Base-by-base conservation (phyloP, 2,888 invertebrate species). In the Oxystoma pomonae region DNA sequence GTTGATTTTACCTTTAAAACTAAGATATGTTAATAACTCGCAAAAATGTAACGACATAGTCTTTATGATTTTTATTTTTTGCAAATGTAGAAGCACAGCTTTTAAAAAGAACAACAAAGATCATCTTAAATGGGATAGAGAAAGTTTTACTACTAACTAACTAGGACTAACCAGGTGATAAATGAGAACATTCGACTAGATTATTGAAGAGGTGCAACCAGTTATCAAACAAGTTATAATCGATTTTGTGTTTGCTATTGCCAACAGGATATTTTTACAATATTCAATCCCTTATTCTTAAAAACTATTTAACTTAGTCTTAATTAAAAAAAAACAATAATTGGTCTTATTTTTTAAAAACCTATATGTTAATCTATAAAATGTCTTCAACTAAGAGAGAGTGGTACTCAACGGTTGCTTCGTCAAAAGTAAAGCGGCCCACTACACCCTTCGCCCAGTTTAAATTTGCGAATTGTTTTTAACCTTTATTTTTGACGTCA, bases 131-230 rank as follows among this genome's bases (percentile, higher is more conserved):
- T 85, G 89, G 53, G 81, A 83, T n/a, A 80, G 85, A 1, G 81
- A 88, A 7, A 82, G 83, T 58, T 82, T 89, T 1, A 83, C 83
- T 65, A 87, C 90, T 72, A 80, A 84, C 88, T 87, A 18, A 80
- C 84, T 2, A 83, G 86, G 2, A 87, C 90, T 84, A 91, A 91
- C 74, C 79, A 82, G 35, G 87, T 90, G 72, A 78, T 91, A 12
- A 91, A 90, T 72, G 87, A 89, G 22, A 90, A 90, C 75, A 90
- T 90, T 87, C n/a, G 82, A 84, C 69, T 81, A 81, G 12, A 79
- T 91, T 1, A 81, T 86, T 0, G 84, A 84, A 3, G 90, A 90
- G 68, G 80, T 91, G 2, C 86, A 86, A 67, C 85, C 85, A 0
- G 83, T 87, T 0, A 79, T 91, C 74, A 86, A 88, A 70, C 83